These are phyloP conservation scores for Phlogophora meticulosa DNA, from an alignment of 2,888 invertebrate species.

Conservation along the genomic window DNA sequence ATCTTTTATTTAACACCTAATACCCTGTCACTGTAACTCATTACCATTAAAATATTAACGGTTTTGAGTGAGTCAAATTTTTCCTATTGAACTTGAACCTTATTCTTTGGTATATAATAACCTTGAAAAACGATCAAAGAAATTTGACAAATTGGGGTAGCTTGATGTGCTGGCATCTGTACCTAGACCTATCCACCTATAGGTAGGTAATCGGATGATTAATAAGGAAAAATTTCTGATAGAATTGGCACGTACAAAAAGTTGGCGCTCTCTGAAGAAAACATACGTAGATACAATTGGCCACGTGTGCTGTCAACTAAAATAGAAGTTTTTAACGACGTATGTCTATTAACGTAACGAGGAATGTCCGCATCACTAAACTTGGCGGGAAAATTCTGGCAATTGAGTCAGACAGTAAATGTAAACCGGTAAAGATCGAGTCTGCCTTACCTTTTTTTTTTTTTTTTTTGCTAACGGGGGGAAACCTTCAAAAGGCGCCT, in stretches of 20 bases:
- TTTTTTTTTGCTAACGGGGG: no score
- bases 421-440: no score
- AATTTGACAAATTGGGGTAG: no score
- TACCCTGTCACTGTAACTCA: constrained; percentile 18
- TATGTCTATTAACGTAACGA: constrained; percentile 35
- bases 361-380: constrained; percentile 40
- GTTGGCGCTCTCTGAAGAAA: constrained; percentile 44
- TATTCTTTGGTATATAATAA: no score
- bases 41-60: constrained; percentile 13
- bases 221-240: constrained; percentile 22
- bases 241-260: constrained; percentile 41
- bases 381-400: constrained; percentile 23
- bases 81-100: no score
- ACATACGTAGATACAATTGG: constrained; percentile 24
- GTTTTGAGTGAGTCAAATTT: constrained; percentile 27
- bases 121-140: no score
- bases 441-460: no score
- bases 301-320: constrained; percentile 49
- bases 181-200: background rate
- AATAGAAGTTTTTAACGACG: constrained; percentile 47
- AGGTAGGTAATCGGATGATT: constrained; percentile 5
- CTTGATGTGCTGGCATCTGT: no score
- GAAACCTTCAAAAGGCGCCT: no score
- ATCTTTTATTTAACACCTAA: constrained; percentile 49
- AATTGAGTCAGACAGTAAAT: background rate